Percentiles rank a stretch among this genome's conserved stretches.
phyloP scores from a whole-genome alignment of 2,888 invertebrate species.

The Ametastegia equiseti region DNA sequence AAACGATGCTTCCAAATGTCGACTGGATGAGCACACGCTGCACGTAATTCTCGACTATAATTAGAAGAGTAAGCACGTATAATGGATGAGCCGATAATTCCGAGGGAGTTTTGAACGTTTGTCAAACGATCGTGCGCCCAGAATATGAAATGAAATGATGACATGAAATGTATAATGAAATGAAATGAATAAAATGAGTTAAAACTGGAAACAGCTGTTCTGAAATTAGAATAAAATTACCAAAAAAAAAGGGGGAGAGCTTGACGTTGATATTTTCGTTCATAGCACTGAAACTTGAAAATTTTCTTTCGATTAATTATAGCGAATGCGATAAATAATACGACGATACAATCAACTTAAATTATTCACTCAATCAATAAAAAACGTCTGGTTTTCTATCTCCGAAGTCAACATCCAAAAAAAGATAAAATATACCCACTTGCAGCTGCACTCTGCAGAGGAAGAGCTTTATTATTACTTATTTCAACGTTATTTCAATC shows the following conservation, averaged over 20 bases:
- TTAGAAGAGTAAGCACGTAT: constrained; percentile 23
- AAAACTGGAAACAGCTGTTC: too few species aligned
- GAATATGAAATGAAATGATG: neutral
- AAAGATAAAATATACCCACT: neutral
- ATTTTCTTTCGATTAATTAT: neutral
- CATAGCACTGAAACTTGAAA: too few species aligned
- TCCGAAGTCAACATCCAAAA: neutral
- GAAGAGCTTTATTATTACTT: neutral
- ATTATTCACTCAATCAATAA: neutral
- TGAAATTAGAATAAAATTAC: too few species aligned
- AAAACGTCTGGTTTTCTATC: neutral
- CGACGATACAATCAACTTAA: neutral
- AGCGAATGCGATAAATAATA: neutral
- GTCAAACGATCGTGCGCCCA: neutral
- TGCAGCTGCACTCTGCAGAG: neutral
- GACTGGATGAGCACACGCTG: neutral
- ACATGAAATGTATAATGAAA: too few species aligned
- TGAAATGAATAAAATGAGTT: too few species aligned
- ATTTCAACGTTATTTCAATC: neutral
- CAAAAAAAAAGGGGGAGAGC: too few species aligned
- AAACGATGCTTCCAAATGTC: neutral
- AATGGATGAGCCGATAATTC: neutral
- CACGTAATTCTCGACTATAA: constrained; percentile 12
- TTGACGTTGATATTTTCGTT: too few species aligned
- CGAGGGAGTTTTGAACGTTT: neutral